phyloP scores from a whole-genome alignment of 2,797 vertebrate species.

The Pogonophryne albipinna region DNA sequence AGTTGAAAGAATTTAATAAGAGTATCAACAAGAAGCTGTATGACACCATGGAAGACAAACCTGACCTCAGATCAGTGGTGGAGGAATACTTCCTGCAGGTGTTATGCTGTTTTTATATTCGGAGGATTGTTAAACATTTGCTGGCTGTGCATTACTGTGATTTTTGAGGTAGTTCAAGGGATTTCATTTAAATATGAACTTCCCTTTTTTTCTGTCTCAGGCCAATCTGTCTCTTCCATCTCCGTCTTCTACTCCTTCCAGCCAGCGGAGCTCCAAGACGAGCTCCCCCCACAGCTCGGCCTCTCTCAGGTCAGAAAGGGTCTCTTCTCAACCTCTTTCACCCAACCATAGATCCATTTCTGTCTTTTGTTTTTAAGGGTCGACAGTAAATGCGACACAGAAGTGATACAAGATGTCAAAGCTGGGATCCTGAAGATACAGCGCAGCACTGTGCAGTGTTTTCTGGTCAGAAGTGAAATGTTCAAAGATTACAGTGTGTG shows the following conservation, averaged over 20 bases:
- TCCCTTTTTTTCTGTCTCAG: constrained; percentile 72
- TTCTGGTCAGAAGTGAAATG: too few species aligned
- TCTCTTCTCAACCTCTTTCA: too few species aligned
- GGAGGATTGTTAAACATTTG: neutral
- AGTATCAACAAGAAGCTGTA: constrained; percentile 86
- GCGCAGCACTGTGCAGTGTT: too few species aligned
- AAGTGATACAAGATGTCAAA: too few species aligned
- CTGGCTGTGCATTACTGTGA: neutral
- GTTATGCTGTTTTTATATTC: neutral
- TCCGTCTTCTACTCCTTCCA: constrained; percentile 66
- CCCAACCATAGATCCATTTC: too few species aligned
- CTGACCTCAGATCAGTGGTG: constrained; percentile 82
- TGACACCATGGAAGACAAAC: constrained; percentile 79
- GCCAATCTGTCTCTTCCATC: constrained; percentile 85
- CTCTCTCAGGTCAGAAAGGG: constrained; percentile 78
- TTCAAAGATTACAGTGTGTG: too few species aligned
- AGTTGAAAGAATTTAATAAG: constrained; percentile 87
- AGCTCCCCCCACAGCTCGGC: constrained; percentile 75
- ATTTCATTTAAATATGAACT: accelerated
- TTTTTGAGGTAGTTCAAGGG: neutral
- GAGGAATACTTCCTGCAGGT: constrained; percentile 91
- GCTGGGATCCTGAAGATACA: too few species aligned
- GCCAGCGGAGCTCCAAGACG: constrained; percentile 73
- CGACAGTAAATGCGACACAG: too few species aligned
- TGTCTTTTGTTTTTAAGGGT: too few species aligned